These are phyloP conservation scores for Acleris emargana DNA, from an alignment of 2,888 invertebrate genomes.

Conservation along the genomic window DNA sequence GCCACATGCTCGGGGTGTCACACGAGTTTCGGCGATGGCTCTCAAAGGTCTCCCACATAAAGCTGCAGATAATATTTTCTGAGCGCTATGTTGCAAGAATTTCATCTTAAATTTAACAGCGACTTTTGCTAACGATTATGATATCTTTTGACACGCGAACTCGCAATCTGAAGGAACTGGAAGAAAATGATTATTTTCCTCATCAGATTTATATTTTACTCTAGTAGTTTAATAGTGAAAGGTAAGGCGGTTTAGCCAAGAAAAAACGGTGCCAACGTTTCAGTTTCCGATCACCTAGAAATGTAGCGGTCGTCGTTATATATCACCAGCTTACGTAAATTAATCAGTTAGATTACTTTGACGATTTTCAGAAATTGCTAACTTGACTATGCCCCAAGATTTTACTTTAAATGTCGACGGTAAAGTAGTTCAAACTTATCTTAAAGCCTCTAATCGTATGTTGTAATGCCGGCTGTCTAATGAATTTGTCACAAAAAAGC, in stretches of 20 bases:
- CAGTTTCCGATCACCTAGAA: too few species aligned
- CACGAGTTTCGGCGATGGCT: slow-evolving; percentile 62
- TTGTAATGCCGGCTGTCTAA: slow-evolving; percentile 49
- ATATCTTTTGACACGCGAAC: slow-evolving; percentile 26
- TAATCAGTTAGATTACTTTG: too few species aligned
- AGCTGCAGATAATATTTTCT: slow-evolving; percentile 38
- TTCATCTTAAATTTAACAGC: slow-evolving; percentile 28
- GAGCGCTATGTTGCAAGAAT: slow-evolving; percentile 10
- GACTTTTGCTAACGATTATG: slow-evolving; percentile 30
- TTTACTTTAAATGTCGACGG: too few species aligned
- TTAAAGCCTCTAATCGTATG: slow-evolving; percentile 45
- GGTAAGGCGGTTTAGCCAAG: too few species aligned
- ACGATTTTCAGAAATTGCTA: too few species aligned
- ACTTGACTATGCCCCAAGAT: too few species aligned
- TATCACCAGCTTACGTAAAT: too few species aligned
- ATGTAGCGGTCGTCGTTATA: too few species aligned
- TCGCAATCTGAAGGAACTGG: slow-evolving; percentile 16
- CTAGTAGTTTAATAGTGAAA: neutral
- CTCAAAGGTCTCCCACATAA: slow-evolving; percentile 49
- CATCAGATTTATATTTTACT: neutral
- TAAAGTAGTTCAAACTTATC: slow-evolving; percentile 42
- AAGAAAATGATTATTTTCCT: neutral
- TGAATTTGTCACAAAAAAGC: slow-evolving; percentile 61
- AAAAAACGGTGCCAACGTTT: too few species aligned
- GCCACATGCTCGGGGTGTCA: slow-evolving; percentile 67